These are phyloP conservation scores for Corythornis madagascariensis DNA, from an alignment of 2,113 vertebrate genomes.

Conservation along the genomic window DNA sequence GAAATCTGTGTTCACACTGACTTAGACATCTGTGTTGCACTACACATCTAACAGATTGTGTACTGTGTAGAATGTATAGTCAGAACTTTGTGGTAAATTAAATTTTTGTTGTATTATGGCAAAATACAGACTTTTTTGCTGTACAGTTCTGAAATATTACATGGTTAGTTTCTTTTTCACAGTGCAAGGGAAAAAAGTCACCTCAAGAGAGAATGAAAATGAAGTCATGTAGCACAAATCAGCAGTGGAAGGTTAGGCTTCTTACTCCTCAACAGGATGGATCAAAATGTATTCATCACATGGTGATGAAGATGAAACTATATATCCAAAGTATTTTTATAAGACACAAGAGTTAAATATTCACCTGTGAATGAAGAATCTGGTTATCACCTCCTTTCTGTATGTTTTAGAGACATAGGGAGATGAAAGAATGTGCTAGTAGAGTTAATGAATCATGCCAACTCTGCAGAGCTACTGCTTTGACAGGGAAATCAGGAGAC, in stretches of 20 bases:
- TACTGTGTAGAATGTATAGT: fast-evolving
- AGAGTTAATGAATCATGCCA: neutral
- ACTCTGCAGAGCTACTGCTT: neutral
- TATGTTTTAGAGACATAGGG: neutral
- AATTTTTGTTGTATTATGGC: neutral
- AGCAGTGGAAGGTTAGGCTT: neutral
- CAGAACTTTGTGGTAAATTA: neutral
- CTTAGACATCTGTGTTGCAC: neutral
- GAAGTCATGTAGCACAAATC: neutral
- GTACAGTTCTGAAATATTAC: neutral
- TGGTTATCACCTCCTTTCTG: neutral
- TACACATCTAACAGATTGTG: neutral
- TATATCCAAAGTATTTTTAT: fast-evolving
- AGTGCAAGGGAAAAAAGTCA: neutral
- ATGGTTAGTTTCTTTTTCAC: neutral
- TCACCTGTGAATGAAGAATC: neutral
- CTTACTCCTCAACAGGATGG: neutral
- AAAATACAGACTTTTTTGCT: neutral
- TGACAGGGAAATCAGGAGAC: neutral
- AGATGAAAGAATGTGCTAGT: neutral
- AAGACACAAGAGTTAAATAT: neutral
- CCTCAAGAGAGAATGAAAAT: neutral
- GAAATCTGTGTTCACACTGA: neutral
- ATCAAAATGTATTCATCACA: neutral
- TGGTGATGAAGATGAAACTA: neutral